Conservation (phyloP, 2,113 vertebrate genomes). For the Rhabdornis inornatus region DNA sequence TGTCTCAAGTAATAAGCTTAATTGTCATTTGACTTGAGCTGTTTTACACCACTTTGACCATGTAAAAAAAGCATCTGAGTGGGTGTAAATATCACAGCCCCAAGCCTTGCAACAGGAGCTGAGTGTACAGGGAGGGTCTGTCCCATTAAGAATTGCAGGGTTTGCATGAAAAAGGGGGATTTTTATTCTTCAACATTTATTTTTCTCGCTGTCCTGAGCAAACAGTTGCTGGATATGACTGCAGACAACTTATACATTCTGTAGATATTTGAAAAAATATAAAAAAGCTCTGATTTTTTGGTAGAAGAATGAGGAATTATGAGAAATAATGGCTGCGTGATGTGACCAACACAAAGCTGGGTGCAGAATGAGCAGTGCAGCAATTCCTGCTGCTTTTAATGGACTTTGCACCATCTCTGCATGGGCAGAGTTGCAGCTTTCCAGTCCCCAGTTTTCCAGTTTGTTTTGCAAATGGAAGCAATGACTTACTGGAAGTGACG, state of each 20-base stretch:
- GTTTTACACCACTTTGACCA: conserved; percentile 33
- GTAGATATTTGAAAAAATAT: neutral
- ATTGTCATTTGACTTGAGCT: conserved; percentile 61
- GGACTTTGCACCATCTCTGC: neutral
- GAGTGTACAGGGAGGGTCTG: neutral
- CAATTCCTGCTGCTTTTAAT: neutral
- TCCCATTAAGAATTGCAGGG: neutral
- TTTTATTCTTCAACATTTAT: neutral
- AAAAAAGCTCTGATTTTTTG: neutral
- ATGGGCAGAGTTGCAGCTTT: neutral
- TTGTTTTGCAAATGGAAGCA: neutral
- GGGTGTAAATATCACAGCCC: conserved; percentile 24
- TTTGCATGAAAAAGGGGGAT: neutral
- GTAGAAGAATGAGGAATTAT: neutral
- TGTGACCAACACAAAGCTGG: neutral
- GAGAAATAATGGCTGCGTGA: neutral
- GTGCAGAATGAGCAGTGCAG: neutral
- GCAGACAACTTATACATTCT: neutral
- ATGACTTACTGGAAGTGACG: neutral
- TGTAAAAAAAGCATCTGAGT: conserved; percentile 2
- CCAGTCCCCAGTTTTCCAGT: neutral
- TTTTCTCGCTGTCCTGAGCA: neutral
- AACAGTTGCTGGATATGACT: neutral
- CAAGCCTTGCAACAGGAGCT: neutral
- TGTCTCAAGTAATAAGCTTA: conserved; percentile 63